phyloP scores from a whole-genome alignment of 2,888 invertebrate species.

The Spodoptera exigua region DNA sequence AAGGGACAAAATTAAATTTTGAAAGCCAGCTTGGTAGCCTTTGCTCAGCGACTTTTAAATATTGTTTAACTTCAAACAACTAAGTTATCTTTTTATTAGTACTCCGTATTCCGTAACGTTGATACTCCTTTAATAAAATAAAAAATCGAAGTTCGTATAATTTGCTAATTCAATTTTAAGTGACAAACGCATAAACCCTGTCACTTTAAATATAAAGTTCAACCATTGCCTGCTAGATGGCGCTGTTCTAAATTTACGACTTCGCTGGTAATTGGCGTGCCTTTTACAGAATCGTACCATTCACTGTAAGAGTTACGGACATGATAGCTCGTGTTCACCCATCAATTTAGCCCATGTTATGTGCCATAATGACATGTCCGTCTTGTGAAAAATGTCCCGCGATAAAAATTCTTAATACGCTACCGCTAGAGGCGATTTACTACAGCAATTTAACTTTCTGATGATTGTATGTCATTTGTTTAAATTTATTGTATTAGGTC shows the following conservation, averaged over 20 bases:
- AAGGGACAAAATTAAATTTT: no score
- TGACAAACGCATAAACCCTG: neutral
- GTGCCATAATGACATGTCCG: constrained; percentile 59
- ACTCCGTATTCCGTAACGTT: no score
- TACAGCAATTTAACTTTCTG: constrained; percentile 62
- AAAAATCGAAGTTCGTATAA: no score
- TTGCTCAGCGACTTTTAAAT: no score
- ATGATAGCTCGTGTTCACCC: constrained; percentile 53
- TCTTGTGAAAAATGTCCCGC: constrained; percentile 66
- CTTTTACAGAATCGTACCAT: constrained; percentile 34
- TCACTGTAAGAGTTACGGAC: constrained; percentile 30
- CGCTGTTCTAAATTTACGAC: constrained; percentile 10
- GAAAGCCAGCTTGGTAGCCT: no score
- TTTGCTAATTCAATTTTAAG: no score
- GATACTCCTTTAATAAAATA: no score
- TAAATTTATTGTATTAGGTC: constrained; percentile 47
- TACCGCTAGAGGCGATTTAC: constrained; percentile 61
- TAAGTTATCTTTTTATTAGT: no score
- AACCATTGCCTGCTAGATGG: constrained; percentile 49
- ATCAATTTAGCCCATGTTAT: constrained; percentile 56
- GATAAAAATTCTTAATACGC: constrained; percentile 63
- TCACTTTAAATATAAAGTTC: constrained; percentile 15
- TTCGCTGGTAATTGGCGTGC: constrained; percentile 14
- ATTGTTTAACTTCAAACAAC: no score
- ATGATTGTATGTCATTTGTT: constrained; percentile 57